Percentiles rank a stretch among this genome's conserved stretches.
phyloP scores from a whole-genome alignment of 2,888 invertebrate species.

The Vanessa cardui region DNA sequence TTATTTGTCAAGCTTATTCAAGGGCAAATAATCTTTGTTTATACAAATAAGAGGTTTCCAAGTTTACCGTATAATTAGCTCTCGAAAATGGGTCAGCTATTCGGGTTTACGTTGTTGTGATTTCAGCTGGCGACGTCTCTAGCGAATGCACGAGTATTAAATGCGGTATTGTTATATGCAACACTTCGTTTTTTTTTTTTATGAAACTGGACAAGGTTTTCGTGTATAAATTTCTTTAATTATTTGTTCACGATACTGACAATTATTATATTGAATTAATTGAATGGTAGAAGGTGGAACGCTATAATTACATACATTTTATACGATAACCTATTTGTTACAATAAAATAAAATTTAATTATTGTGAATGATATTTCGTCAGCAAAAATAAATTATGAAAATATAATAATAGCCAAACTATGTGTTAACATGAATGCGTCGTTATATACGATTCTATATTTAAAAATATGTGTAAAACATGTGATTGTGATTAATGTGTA shows the following conservation, averaged over 20 bases:
- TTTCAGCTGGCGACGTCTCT: constrained; percentile 29
- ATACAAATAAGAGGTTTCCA: constrained; percentile 42
- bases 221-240: neutral
- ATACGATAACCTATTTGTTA: too few relatives aligned
- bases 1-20: constrained; percentile 30
- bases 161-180: neutral
- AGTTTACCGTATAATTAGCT: constrained; percentile 44
- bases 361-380: too few relatives aligned
- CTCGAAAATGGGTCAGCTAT: constrained; percentile 55
- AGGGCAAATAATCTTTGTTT: constrained; percentile 44
- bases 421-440: too few relatives aligned
- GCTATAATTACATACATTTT: too few relatives aligned
- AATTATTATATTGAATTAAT: too few relatives aligned
- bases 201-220: neutral
- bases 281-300: too few relatives aligned
- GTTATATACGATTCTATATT: neutral
- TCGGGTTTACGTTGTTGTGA: constrained; percentile 48
- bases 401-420: too few relatives aligned
- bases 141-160: constrained; percentile 22
- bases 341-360: too few relatives aligned
- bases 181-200: neutral
- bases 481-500: constrained; percentile 14
- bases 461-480: neutral
- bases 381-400: too few relatives aligned
- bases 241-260: too few relatives aligned